Base-by-base conservation (phyloP, 2,797 vertebrate genomes). In the Columba guinea region DNA sequence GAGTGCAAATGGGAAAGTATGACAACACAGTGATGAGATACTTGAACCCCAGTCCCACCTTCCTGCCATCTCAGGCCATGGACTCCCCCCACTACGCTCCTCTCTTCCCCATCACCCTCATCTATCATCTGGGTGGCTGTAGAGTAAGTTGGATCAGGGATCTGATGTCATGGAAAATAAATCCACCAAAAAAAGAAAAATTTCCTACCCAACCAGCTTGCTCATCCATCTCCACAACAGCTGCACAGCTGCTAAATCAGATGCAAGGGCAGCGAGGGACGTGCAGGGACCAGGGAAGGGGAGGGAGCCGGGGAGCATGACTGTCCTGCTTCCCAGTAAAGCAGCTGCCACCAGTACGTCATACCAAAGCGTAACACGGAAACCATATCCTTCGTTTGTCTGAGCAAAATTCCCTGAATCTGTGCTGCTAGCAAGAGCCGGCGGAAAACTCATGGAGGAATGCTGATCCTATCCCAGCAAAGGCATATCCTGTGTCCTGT, bases 321-420 rank as follows among this genome's bases (percentile, higher is more conserved):
- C 78, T 26, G 12, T 85, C 71, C 78, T 0, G 1, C 65, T 93
- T 78, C 75, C 82, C 1, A 0, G 52, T 79, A 77, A 52, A 44
- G 56, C 89, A 89, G 84, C 93, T 74, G 71, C 26, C 10, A 3
- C 9, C 26, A 32, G 17, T 55, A 90, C 59, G 21, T 97, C 93
- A 96, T 21, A 27, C 28, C 3, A 2, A 58, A 37, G 52, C 0
- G 1, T 52, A 65, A 82, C 19, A 3, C 1, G 0, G 62, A 74
- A 37, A 63, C 24, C 49, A 27, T 34, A 69, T 69, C 84, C 80
- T 79, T 28, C 2, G 0, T 62, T 32, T 18, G 23, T 59, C 46
- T 88, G 92, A 89, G 86, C 48, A 79, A 56, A 67, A 84, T 89
- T 92, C 75, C 93, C 70, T 90, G 86, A 95, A 93, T 64, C 88